Conservation (phyloP, 2,888 invertebrate species). For the Atethmia centrago region DNA sequence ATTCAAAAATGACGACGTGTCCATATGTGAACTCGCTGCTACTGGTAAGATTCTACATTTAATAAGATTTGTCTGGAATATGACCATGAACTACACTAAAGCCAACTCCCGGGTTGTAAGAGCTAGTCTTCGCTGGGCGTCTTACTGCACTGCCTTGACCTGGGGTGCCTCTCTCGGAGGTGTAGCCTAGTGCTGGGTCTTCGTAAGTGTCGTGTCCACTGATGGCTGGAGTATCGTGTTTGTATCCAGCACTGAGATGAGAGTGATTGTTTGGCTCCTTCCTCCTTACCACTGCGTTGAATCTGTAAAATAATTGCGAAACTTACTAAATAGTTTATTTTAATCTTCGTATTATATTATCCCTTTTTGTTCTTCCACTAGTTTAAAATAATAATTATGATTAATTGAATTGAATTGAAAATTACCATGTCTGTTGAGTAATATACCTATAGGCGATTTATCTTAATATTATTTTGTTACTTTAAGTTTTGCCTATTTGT, state of each 20-base stretch:
- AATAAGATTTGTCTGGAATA: conserved; percentile 46
- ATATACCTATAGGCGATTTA: not conserved
- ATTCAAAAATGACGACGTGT: not conserved
- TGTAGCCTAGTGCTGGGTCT: conserved; percentile 40
- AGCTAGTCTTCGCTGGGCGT: conserved; percentile 53
- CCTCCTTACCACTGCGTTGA: conserved; percentile 83
- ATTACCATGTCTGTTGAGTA: no score
- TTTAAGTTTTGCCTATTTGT: no score
- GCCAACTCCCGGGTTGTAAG: conserved; percentile 72
- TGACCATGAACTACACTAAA: conserved; percentile 76
- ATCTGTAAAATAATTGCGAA: conserved; percentile 66
- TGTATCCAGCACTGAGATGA: conserved; percentile 66
- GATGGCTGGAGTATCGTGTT: conserved; percentile 53
- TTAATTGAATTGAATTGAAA: no score
- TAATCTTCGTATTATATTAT: not conserved
- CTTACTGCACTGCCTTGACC: conserved; percentile 44
- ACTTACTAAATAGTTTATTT: not conserved
- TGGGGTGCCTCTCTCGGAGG: conserved; percentile 40
- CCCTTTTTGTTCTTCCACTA: no score
- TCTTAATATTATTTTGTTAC: not conserved
- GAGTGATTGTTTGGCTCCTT: conserved; percentile 76
- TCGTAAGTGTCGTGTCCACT: conserved; percentile 62
- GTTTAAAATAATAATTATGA: no score
- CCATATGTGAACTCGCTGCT: no score
- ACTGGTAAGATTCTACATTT: conserved; percentile 1